Percentiles rank a stretch among this genome's conserved stretches.
Conservation (phyloP, 2,113 vertebrate genomes). For the Pseudopipra pipra region DNA sequence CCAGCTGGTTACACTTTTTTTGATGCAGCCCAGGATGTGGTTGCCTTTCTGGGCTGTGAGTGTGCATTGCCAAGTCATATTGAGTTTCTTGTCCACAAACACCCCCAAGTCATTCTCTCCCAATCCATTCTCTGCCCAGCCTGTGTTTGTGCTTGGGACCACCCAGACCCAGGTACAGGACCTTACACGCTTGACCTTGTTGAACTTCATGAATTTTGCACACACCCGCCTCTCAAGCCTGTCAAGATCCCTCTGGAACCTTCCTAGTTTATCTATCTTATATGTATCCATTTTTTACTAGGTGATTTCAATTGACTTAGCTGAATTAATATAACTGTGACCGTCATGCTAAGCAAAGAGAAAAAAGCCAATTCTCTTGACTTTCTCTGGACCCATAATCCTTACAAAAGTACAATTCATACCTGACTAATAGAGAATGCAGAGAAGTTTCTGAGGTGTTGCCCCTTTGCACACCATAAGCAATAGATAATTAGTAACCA, state of each 20-base stretch:
- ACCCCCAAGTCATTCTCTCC: not conserved
- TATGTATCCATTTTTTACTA: not conserved
- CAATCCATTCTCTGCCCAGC: not conserved
- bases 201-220: not conserved
- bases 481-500: not conserved
- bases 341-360: not conserved
- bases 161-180: fast-evolving
- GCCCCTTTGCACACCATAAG: not conserved
- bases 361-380: not conserved
- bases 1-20: fast-evolving
- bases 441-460: not conserved
- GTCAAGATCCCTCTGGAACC: not conserved
- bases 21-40: not conserved
- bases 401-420: not conserved
- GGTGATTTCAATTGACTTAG: not conserved
- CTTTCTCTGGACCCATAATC: not conserved
- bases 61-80: fast-evolving
- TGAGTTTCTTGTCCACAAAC: not conserved
- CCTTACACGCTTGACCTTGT: not conserved
- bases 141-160: not conserved
- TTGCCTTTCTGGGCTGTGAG: not conserved
- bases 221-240: not conserved
- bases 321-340: not conserved
- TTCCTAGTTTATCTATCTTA: not conserved
- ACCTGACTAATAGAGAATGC: not conserved